A percentile compares a stretch with the other conserved stretches of the same genome.
These are phyloP conservation scores for Anthoptus insignis DNA, from an alignment of 2,888 invertebrate species.

Conservation along the genomic window DNA sequence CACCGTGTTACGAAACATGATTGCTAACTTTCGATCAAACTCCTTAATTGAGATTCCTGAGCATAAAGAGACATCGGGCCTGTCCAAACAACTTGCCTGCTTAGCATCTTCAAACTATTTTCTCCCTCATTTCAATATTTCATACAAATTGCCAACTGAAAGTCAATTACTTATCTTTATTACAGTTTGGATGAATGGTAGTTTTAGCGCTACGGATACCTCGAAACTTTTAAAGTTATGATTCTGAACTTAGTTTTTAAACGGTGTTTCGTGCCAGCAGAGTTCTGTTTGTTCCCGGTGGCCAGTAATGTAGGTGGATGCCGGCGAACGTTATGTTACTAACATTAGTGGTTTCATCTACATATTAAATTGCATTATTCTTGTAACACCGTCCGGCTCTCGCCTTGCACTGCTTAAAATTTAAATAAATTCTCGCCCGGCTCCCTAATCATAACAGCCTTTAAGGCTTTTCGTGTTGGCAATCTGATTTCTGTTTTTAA, in stretches of 20 bases:
- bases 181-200: slow-evolving; percentile 44
- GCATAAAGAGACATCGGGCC: not conserved
- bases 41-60: not conserved
- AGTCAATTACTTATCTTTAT: slow-evolving; percentile 50
- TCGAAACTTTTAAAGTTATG: slow-evolving; percentile 44
- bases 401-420: slow-evolving; percentile 39
- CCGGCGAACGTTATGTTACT: slow-evolving; percentile 16
- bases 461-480: slow-evolving; percentile 34
- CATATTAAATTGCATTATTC: slow-evolving; percentile 40
- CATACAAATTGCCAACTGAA: slow-evolving; percentile 35
- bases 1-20: no score
- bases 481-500: slow-evolving; percentile 33
- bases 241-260: slow-evolving; percentile 41
- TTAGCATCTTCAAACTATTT: slow-evolving; percentile 10
- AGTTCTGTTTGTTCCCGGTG: slow-evolving; percentile 32
- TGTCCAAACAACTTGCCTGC: not conserved
- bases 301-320: slow-evolving; percentile 15
- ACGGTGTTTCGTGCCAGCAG: slow-evolving; percentile 43
- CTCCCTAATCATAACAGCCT: slow-evolving; percentile 34
- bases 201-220: slow-evolving; percentile 44
- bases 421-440: slow-evolving; percentile 36
- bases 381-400: slow-evolving; percentile 32
- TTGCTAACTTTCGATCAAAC: no score
- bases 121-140: slow-evolving; percentile 35
- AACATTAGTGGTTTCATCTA: slow-evolving; percentile 36